Evolutionary conservation across 2,797 vertebrate species (phyloP).

Genomic region (Pygocentrus nattereri): DNA sequence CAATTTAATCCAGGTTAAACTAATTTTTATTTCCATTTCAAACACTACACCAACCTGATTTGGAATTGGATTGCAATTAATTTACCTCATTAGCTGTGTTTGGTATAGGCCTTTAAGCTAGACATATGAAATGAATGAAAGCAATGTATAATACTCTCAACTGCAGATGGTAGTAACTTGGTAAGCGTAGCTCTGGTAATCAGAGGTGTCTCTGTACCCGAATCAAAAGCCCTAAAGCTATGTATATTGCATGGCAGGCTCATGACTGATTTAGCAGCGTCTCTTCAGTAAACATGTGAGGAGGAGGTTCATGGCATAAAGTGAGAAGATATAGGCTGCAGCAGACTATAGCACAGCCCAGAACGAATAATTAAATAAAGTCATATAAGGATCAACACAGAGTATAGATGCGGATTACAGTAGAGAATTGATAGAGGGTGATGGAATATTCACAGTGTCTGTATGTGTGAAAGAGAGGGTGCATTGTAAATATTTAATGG

Average conservation of each 20-base stretch:
- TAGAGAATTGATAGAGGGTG: constrained; percentile 51
- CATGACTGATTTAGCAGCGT: constrained; percentile 41
- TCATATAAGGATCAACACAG: constrained; percentile 49
- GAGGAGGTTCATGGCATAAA: neutral
- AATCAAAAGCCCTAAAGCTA: constrained; percentile 23
- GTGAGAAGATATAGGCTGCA: constrained; percentile 20
- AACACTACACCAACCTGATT: no score
- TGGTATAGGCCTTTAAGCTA: neutral
- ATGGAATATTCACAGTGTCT: constrained; percentile 57
- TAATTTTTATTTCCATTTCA: no score
- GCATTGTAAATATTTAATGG: constrained; percentile 64
- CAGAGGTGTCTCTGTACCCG: constrained; percentile 10
- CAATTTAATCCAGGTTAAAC: no score
- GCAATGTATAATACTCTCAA: neutral
- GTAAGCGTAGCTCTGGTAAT: neutral
- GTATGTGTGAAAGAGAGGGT: constrained; percentile 44
- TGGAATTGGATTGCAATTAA: neutral
- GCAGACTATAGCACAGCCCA: constrained; percentile 32
- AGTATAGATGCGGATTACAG: constrained; percentile 48
- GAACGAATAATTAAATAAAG: constrained; percentile 45
- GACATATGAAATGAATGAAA: neutral
- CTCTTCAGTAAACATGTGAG: constrained; percentile 27
- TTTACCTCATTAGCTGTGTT: neutral
- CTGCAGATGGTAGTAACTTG: constrained; percentile 15
- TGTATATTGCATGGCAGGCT: constrained; percentile 29